Base-by-base conservation (phyloP, 2,888 invertebrate species). In the Lapara coniferarum region DNA sequence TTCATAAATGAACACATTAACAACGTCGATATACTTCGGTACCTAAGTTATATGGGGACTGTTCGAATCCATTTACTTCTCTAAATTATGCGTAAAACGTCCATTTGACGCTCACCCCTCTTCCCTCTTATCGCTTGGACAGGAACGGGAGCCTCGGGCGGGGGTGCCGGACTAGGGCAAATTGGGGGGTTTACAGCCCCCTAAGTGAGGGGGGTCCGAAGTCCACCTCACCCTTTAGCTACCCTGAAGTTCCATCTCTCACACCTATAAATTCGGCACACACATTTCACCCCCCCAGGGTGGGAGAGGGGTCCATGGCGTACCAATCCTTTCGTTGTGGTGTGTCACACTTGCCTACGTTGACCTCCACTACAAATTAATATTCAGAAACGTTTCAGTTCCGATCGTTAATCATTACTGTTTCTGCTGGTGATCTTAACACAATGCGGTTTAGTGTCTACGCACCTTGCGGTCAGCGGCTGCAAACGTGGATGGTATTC, bases 71-170 rank as follows among this genome's bases (percentile, higher is more conserved):
- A 94, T 94, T 94, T 94, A 92, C 92, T 92, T 92, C 90, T 93
- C 93, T 94, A 94, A 94, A 94, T 94, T 94, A 94, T 94, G 94
- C 94, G 94, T 94, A 94, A 94, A 94, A 94, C 94, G 94, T 94
- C 94, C 93, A 93, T 93, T 94, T 93, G 93, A 92, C 92, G 92
- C 89, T 88, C 92, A 86, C 92, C 90, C 92, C 92, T 92, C 92
- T 92, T 89, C 89, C 90, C 92, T 93, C 93, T 93, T 93, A 93
- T 93, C 92, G 93, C 92, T 91, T 92, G 93, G 93, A 92, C 93
- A 93, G 93, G 86, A 90, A 87, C 90, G 90, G 88, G 88, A 91
- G 85, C 91, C 90, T 89, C 88, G 88, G 91, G 91, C 91, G 92
- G 93, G 89, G 92, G 91, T 87, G 91, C 93, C 89, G 93, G 93